Evolutionary conservation across 2,797 vertebrate species (phyloP), one percentile per base, ranked within the genome.

Genomic region (Hipposideros larvatus): DNA sequence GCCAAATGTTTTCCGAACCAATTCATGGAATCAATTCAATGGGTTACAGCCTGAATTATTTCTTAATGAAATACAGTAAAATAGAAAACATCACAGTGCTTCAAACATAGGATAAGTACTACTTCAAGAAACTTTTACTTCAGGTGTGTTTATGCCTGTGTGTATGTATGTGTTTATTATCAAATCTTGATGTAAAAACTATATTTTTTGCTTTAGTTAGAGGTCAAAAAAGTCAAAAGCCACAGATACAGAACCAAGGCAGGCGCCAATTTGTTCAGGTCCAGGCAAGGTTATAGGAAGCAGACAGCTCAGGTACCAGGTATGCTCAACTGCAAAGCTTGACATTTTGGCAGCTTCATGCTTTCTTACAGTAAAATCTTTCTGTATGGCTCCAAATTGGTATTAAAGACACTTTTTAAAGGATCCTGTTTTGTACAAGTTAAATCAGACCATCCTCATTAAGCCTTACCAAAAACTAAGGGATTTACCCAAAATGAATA

Each of bases 391-490:
- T 55, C 57, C 63, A 83, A 93, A 74, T 5, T 90, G 21, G 28
- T 43, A 78, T 57, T 83, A 75, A 90, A 83, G 57, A 80, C 7
- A 85, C 43, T 80, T 85, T 61, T 73, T n/a, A 68, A 87, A 89
- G 65, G 11, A 85, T 63, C 4, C 11, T 61, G 73, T 70, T 90
- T 86, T 53, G 8, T 77, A 70, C 19, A 84, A 87, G 24, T 75
- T 86, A 75, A 96, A 74, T 71, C 14, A 73, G 59, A 96, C 15
- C 46, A 75, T 26, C 41, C 13, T 46, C 19, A 87, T 59, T 94
- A 95, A 91, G 61, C 63, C 53, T 85, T 65, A 70, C 34, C 11
- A n/a, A 91, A 93, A 92, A 78, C 16, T 55, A 91, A 68, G n/a
- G 4, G 9, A 51, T 86, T 95, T 85, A 94, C 26, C 80, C 31